Conservation (phyloP, 2,797 vertebrate species). For the Natrix natrix region DNA sequence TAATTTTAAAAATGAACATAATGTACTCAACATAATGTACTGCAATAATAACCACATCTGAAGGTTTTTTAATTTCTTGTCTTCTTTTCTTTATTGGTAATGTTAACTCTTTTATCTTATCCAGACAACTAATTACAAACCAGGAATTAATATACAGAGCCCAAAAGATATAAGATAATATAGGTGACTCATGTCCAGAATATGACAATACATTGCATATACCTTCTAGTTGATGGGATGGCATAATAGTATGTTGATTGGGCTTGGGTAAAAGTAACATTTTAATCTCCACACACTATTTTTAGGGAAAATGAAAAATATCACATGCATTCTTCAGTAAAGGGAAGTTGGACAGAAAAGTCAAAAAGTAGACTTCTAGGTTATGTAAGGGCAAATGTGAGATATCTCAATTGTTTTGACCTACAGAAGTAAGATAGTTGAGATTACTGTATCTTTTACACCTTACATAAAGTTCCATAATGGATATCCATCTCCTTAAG, state of each 20-base stretch:
- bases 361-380: neutral
- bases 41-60: neutral
- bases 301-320: neutral
- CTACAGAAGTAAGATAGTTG: neutral
- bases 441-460: neutral
- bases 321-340: neutral
- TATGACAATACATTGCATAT: neutral
- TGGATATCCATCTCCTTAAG: neutral
- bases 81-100: neutral
- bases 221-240: neutral
- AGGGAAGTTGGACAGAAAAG: neutral
- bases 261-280: neutral
- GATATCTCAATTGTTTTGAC: neutral
- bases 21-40: neutral
- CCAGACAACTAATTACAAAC: neutral
- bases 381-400: neutral
- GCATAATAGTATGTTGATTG: neutral
- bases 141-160: neutral
- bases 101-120: neutral
- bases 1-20: slow-evolving; percentile 6
- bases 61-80: neutral
- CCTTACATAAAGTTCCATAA: neutral
- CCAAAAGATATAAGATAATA: neutral
- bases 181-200: neutral
- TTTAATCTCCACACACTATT: neutral